phyloP scores from a whole-genome alignment of 2,797 vertebrate species.

The Sebastes kiyomatsui region DNA sequence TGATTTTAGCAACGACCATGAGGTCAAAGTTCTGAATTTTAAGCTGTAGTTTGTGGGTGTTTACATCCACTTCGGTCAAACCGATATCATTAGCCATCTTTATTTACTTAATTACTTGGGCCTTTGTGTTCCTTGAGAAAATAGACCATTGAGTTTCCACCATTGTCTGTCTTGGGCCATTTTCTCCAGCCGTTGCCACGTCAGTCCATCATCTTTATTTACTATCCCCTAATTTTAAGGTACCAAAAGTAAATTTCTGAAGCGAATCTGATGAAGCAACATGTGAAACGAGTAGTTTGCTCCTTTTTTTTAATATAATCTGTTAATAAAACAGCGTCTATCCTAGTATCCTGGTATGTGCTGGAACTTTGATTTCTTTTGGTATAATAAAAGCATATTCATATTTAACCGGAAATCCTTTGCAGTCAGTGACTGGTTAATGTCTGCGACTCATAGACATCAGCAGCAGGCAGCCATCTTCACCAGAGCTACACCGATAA shows the following conservation, averaged over 20 bases:
- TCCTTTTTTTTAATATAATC: neutral
- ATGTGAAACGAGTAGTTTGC: neutral
- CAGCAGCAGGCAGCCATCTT: neutral
- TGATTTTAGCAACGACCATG: neutral
- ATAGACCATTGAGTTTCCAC: too few relatives aligned
- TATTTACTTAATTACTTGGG: neutral
- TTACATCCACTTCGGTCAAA: neutral
- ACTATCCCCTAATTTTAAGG: neutral
- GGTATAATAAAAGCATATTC: neutral
- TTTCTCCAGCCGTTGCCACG: too few relatives aligned
- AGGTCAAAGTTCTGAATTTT: neutral
- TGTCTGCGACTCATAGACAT: neutral
- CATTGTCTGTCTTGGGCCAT: too few relatives aligned
- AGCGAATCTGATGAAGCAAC: neutral
- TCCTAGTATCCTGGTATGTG: neutral
- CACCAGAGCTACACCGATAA: neutral
- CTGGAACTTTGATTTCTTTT: neutral
- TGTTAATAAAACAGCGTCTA: neutral
- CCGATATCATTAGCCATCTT: neutral
- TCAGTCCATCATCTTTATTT: neutral
- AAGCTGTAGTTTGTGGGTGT: neutral
- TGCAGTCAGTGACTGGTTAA: neutral
- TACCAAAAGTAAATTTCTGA: neutral
- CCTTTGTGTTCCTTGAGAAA: too few relatives aligned
- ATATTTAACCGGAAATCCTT: neutral